Base-by-base conservation (phyloP, 2,797 vertebrate genomes). In the Agapornis canus region DNA sequence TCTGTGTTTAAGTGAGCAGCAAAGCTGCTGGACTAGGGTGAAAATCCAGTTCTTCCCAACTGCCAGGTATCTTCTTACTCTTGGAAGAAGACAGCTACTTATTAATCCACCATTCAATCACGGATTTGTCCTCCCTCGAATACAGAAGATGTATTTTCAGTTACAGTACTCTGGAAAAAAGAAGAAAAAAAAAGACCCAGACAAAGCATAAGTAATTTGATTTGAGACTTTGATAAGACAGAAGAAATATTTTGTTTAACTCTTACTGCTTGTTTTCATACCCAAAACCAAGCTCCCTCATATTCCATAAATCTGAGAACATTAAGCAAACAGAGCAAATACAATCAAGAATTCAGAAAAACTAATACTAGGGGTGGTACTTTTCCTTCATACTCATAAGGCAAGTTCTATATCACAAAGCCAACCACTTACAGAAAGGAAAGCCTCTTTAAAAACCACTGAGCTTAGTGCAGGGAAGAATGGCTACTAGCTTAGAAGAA, bases 1-100 rank as follows among this genome's bases (percentile, higher is more conserved):
- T 99, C 99, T 98, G 99, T 98, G 98, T 98, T 98, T 98, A 98
- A 97, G 97, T 98, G 98, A 98, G 99, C 99, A 99, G 99, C 98
- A 98, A 97, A 97, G 98, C 98, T 98, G 98, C 98, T 97, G 27
- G 92, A 97, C 95, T 98, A 98, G 98, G 98, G 98, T 98, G 98
- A 98, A 98, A 98, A 98, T 97, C 96, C 96, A 97, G 93, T 96
- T 95, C 93, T 96, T 96, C 86, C 73, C 92, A 95, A 95, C 92
- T 96, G 80, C 45, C 59, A 89, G 71, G 23, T 96, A 92, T 79
- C 64, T 91, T 94, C 71, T 92, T 83, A 90, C 57, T 78, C 85
- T 92, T 95, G 86, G 49, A 96, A 80, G 52, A 83, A 90, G 63
- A 86, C 20, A 71, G 56, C 45, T 60, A 49, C 64, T 94, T 93